A percentile compares a stretch with the other conserved stretches of the same genome.
Evolutionary conservation across 2,113 vertebrate species (phyloP).

Genomic region (Urocolius indicus): DNA sequence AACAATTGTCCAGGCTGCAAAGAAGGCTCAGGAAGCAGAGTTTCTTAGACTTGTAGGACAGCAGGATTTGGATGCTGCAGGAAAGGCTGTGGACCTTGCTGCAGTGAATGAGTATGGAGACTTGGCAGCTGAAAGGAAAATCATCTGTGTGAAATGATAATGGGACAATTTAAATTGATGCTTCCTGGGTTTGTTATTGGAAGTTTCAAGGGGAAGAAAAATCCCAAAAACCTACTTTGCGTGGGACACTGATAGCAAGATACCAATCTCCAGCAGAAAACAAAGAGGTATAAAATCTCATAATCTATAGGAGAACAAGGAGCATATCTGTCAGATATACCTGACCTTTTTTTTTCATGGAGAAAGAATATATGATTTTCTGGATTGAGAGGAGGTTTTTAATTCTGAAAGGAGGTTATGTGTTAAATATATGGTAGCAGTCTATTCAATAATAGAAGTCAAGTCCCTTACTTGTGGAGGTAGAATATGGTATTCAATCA

Average conservation of each 20-base stretch:
- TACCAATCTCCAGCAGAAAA: not conserved
- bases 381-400: conserved; percentile 22
- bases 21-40: not conserved
- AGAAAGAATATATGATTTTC: conserved; percentile 39
- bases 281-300: not conserved
- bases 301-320: not conserved
- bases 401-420: conserved; percentile 50
- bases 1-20: not conserved
- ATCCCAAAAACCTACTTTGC: not conserved
- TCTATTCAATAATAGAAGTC: conserved; percentile 35
- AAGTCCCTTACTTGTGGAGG: not conserved
- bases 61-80: not conserved
- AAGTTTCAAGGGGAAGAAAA: not conserved
- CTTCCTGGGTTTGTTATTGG: not conserved
- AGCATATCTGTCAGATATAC: not conserved
- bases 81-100: not conserved
- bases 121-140: not conserved
- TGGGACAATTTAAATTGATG: not conserved
- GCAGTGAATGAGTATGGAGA: not conserved
- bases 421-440: conserved; percentile 50
- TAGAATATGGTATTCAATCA: conserved; percentile 22
- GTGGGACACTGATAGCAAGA: not conserved
- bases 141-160: not conserved
- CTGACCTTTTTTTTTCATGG: conserved; percentile 1
- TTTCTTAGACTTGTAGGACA: not conserved